Evolutionary conservation across 2,113 vertebrate species (phyloP).

Genomic region (Albula glossodonta): DNA sequence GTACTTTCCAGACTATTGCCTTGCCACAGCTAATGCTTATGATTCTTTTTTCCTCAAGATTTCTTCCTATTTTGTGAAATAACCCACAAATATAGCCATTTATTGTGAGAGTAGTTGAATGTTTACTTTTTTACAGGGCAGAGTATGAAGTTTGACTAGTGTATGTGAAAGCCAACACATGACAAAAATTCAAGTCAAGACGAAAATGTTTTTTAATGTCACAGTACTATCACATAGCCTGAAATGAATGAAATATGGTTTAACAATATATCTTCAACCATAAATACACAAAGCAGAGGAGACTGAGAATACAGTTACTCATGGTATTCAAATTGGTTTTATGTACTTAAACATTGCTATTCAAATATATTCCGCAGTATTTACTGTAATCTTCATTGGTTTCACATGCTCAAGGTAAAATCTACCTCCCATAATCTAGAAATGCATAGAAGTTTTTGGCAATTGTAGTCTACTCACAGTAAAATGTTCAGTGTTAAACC

Average conservation of each 20-base stretch:
- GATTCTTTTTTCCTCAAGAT: not conserved
- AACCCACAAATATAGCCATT: too few species aligned
- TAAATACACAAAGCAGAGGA: not conserved
- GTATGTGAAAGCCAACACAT: not conserved
- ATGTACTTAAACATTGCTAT: not conserved
- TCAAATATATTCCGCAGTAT: not conserved
- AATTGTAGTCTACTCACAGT: not conserved
- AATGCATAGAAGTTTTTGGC: not conserved
- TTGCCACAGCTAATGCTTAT: not conserved
- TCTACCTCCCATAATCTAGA: not conserved
- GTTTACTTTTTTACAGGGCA: not conserved
- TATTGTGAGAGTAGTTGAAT: not conserved
- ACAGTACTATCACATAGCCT: conserved; percentile 9
- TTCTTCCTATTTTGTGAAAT: too few species aligned
- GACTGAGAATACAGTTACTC: not conserved
- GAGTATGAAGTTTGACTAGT: not conserved
- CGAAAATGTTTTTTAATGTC: not conserved
- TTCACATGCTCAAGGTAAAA: conserved; percentile 2
- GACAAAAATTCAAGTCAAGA: too few species aligned
- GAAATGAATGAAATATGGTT: not conserved
- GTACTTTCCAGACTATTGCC: not conserved
- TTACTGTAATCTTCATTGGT: not conserved
- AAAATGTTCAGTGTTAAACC: too few species aligned
- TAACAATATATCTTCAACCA: not conserved
- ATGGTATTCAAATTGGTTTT: not conserved